These are phyloP conservation scores for Syngnathus scovelli DNA, from an alignment of 2,113 vertebrate genomes.

Conservation along the genomic window DNA sequence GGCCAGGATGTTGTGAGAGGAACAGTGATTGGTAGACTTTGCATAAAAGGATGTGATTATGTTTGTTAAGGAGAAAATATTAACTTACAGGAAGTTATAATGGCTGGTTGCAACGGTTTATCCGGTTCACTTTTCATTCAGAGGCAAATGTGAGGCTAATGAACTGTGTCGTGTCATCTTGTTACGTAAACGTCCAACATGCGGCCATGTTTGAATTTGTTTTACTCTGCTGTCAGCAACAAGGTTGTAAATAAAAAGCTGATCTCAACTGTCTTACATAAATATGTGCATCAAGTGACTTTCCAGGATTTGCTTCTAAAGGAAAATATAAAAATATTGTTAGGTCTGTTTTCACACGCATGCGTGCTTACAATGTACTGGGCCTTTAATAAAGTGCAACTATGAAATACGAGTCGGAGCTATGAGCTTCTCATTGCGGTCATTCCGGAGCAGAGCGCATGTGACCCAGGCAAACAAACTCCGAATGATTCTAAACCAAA, in stretches of 20 bases:
- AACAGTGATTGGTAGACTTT: neutral
- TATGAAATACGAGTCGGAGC: constrained; percentile 63
- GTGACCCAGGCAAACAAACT: constrained; percentile 21
- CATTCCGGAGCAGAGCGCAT: constrained; percentile 33
- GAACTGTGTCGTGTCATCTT: constrained; percentile 31
- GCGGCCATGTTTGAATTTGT: neutral
- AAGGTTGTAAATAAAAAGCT: too few species aligned
- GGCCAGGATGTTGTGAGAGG: constrained; percentile 30
- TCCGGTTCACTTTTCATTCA: constrained; percentile 35
- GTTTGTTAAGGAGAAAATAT: constrained; percentile 21
- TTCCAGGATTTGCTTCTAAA: neutral
- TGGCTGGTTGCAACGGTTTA: constrained; percentile 17
- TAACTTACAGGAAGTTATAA: constrained; percentile 23
- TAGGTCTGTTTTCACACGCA: neutral
- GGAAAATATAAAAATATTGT: neutral
- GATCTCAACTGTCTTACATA: too few species aligned
- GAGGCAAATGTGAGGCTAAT: constrained; percentile 42
- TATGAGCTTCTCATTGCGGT: constrained; percentile 26
- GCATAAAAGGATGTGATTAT: constrained; percentile 11
- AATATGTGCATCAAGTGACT: too few species aligned
- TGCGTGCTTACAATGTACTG: constrained; percentile 12
- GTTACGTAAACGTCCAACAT: neutral
- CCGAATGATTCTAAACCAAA: neutral
- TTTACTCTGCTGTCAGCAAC: neutral
- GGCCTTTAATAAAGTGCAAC: constrained; percentile 55